A percentile compares a stretch with the other conserved stretches of the same genome.
phyloP scores from a whole-genome alignment of 2,888 invertebrate genomes.

The Drosophila affinis region DNA sequence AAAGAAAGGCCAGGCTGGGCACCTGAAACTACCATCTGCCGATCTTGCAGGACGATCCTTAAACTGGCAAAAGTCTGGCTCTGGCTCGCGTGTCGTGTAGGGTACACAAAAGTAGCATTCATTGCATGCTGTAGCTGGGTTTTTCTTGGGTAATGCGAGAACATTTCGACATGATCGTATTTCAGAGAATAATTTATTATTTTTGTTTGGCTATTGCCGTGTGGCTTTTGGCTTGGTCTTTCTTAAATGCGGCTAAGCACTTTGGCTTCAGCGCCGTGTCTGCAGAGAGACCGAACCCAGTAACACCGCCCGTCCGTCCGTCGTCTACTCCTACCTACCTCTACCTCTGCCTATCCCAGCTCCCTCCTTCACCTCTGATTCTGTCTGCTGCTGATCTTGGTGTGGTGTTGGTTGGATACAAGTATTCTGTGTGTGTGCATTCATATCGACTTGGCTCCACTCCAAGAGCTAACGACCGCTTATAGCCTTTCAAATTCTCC shows the following conservation, averaged over 20 bases:
- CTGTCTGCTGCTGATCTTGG: not conserved
- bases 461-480: slow-evolving; percentile 65
- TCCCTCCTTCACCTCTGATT: not conserved
- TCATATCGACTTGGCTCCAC: slow-evolving; percentile 38
- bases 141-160: slow-evolving; percentile 69
- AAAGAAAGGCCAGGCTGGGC: not conserved
- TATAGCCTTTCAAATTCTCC: slow-evolving; percentile 36
- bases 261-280: slow-evolving; percentile 38
- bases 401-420: not conserved
- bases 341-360: not conserved
- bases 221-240: slow-evolving; percentile 46
- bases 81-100: not conserved
- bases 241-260: slow-evolving; percentile 75
- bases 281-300: not conserved
- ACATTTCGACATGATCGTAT: slow-evolving; percentile 70
- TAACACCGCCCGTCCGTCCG: no score
- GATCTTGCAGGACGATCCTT: no score
- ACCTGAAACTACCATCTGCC: not conserved
- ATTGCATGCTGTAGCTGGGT: slow-evolving; percentile 47
- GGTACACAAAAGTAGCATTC: slow-evolving; percentile 35
- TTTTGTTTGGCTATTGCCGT: slow-evolving; percentile 53
- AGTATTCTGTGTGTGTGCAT: slow-evolving; percentile 15
- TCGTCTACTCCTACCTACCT: not conserved
- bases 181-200: slow-evolving; percentile 63
- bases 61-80: no score